Conservation (phyloP, 2,797 vertebrate genomes). For the Oreochromis mossambicus region DNA sequence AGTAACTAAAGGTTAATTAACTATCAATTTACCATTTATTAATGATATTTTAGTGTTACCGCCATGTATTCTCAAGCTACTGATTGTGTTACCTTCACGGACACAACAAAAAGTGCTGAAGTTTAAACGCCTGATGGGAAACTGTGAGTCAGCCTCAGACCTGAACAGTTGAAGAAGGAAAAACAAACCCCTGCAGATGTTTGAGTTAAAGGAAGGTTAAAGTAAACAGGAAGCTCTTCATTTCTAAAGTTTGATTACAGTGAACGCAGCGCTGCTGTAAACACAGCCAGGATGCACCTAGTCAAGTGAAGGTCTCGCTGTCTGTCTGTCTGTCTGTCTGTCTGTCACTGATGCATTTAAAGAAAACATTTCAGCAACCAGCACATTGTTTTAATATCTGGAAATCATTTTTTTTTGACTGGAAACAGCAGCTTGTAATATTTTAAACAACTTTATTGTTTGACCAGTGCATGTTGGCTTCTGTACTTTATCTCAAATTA, state of each 20-base stretch:
- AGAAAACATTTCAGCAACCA: neutral
- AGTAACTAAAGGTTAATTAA: neutral
- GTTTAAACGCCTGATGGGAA: neutral
- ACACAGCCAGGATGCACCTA: neutral
- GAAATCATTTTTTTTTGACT: neutral
- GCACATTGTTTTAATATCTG: neutral
- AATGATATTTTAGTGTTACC: accelerated
- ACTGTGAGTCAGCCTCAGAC: neutral
- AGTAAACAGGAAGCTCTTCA: conserved; percentile 34
- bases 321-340: neutral
- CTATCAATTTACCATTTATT: neutral
- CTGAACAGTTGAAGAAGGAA: neutral
- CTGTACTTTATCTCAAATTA: accelerated
- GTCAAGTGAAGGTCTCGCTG: neutral
- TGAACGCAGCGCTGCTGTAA: conserved; percentile 1
- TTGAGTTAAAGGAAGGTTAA: conserved; percentile 10
- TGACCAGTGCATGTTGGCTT: neutral
- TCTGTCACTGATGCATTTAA: neutral
- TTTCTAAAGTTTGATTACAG: conserved; percentile 19
- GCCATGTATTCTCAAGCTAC: accelerated
- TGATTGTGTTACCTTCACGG: neutral
- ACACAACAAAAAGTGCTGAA: neutral
- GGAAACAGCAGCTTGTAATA: neutral
- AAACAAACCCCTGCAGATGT: neutral
- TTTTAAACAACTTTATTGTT: neutral